A percentile compares a stretch with the other conserved stretches of the same genome.
phyloP scores from a whole-genome alignment of 2,113 vertebrate genomes.

The Anolis carolinensis region DNA sequence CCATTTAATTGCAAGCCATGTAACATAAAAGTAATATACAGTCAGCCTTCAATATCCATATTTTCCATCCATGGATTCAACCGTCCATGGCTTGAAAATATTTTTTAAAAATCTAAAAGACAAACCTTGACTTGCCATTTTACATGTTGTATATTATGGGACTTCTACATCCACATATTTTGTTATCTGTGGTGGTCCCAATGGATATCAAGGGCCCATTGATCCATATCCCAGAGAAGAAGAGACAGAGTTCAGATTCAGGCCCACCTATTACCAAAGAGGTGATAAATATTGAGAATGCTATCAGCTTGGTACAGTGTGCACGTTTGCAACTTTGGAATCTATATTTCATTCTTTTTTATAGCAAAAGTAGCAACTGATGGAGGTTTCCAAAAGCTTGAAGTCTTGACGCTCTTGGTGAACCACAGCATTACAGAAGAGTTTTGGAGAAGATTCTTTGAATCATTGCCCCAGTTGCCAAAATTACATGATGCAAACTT shows the following conservation, averaged over 20 bases:
- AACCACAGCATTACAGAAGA: constrained; percentile 52
- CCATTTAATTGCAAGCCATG: background rate
- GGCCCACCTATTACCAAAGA: background rate
- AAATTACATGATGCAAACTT: constrained; percentile 20
- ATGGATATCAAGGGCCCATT: too few species aligned
- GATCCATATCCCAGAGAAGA: too few species aligned
- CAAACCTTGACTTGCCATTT: too few species aligned
- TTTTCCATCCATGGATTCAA: too few species aligned
- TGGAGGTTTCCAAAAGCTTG: constrained; percentile 54
- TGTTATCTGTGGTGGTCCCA: too few species aligned
- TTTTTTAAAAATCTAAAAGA: too few species aligned
- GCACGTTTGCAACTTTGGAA: background rate
- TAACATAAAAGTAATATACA: too few species aligned
- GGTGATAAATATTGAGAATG: background rate
- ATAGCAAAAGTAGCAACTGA: constrained; percentile 45
- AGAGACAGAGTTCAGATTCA: background rate
- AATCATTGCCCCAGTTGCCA: constrained; percentile 36
- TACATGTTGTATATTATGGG: too few species aligned
- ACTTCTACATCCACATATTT: too few species aligned
- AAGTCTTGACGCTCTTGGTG: constrained; percentile 18
- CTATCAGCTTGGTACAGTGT: background rate
- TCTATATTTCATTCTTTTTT: background rate
- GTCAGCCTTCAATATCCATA: too few species aligned
- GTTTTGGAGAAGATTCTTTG: constrained; percentile 61
- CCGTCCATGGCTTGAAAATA: too few species aligned